phyloP scores from a whole-genome alignment of 2,797 vertebrate species.

The Aquila chrysaetos region DNA sequence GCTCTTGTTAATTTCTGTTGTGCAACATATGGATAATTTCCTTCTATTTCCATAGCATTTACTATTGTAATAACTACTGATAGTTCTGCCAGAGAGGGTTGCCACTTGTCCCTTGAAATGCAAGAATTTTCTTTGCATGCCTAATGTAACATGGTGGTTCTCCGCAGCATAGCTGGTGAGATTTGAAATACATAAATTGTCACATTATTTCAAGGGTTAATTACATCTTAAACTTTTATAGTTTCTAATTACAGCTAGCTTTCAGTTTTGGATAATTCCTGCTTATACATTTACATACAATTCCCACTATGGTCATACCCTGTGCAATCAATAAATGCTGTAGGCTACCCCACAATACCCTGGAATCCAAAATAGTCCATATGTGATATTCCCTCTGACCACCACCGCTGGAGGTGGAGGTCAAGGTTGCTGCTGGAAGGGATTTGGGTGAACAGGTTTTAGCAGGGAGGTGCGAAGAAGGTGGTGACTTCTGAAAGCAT shows the following conservation, averaged over 20 bases:
- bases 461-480: neutral
- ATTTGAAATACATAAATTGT: neutral
- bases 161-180: neutral
- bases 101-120: conserved; percentile 16
- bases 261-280: neutral
- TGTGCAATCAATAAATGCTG: neutral
- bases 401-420: neutral
- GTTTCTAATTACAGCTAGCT: neutral
- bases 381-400: neutral
- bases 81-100: conserved; percentile 8
- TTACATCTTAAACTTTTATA: neutral
- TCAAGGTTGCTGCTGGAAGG: neutral
- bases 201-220: conserved; percentile 10
- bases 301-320: neutral
- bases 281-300: neutral
- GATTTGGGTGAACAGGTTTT: neutral
- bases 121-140: neutral
- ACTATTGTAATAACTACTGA: conserved; percentile 19
- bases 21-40: conserved; percentile 59
- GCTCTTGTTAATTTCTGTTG: conserved; percentile 23
- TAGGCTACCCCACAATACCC: neutral
- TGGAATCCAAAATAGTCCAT: neutral
- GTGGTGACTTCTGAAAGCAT: neutral
- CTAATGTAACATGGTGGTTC: neutral
- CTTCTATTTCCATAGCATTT: conserved; percentile 41